Base-by-base conservation (phyloP, 2,888 invertebrate species). In the Ectobius pallidus region DNA sequence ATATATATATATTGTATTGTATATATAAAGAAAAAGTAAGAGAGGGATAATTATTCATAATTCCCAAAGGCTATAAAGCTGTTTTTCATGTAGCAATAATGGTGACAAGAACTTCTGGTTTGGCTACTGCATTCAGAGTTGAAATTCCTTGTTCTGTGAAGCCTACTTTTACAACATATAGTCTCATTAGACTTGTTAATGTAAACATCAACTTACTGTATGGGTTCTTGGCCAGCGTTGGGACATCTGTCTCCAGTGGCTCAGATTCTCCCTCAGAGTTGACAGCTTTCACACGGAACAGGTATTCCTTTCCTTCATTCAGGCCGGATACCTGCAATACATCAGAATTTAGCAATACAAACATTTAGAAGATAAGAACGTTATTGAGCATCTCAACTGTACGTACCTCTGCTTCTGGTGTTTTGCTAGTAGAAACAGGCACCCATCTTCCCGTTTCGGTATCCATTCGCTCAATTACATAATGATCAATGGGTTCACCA, bases 201-300 rank as follows among this genome's bases (percentile, higher is more conserved):
- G n/a, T n/a, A n/a, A n/a, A n/a, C n/a, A n/a, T n/a, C 34, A 34
- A 34, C 86, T 86, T 78, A 90, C 92, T 92, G 82, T 93, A 99
- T 73, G 99, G 99, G 89, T 99, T 99, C 85, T 99, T 99, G 22
- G 99, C 99, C 1, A 94, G 91, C 0, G 92, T 94, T n/a, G 96
- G 92, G 32, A 90, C 87, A 32, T 95, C 94, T 0, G 97, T 96
- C 70, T 95, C 94, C 73, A 98, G 84, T n/a, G 99, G 98, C 79
- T 99, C 99, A 0, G 97, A 97, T 83, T 96, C 96, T 22, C 99
- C 99, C 83, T 98, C 96, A 25, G 93, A 90, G 81, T 99, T 99
- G 42, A 97, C 93, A 18, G 99, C 99, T 81, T 96, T 96, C 0
- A 99, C 98, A 74, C 99, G 89, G 90, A 99, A 99, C 85, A 95